Base-by-base conservation (phyloP, 2,113 vertebrate genomes). In the Balaeniceps rex region DNA sequence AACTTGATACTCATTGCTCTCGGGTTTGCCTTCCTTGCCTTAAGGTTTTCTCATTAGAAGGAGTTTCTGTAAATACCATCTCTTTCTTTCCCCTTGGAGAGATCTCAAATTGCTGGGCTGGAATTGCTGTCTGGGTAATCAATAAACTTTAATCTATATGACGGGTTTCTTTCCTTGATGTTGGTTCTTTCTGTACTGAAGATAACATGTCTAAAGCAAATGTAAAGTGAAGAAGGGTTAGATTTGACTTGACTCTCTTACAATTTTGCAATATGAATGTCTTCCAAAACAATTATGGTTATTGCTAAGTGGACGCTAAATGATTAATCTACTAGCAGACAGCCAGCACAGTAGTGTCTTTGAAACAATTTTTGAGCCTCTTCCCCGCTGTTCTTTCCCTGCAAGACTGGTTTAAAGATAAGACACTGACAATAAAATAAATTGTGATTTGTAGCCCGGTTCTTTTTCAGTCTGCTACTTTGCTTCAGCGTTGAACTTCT, bases 21-120 rank as follows among this genome's bases (percentile, higher is more conserved):
- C 2, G 2, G 19, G 23, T 82, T 93, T 9, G 3, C 92, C 60
- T 92, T 84, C 64, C 57, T 88, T 95, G 86, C 87, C 81, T 94
- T 79, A 54, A 90, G 84, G 78, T 85, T 96, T 97, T 87, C 81
- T 95, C 89, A 85, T 94, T 96, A 91, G 66, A 70, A 87, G 58
- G 34, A 29, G 54, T 82, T 96, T 93, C 81, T 94, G 93, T 93
- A 94, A 95, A 93, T 95, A 79, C 70, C 29, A 64, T 83, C 65
- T 87, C 55, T 88, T 95, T 42, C 70, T 68, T 91, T 93, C 28
- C 40, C 77, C 17, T 79, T 89, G 36, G 87, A 87, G 83, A 93
- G 15, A 63, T 69, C 54, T 94, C 63, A 72, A 65, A 79, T 84
- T 72, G 33, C 75, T 89, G 75, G 78, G 16, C 74, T 93, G 54